phyloP scores from a whole-genome alignment of 2,888 invertebrate genomes.

The Peribatodes rhomboidaria region DNA sequence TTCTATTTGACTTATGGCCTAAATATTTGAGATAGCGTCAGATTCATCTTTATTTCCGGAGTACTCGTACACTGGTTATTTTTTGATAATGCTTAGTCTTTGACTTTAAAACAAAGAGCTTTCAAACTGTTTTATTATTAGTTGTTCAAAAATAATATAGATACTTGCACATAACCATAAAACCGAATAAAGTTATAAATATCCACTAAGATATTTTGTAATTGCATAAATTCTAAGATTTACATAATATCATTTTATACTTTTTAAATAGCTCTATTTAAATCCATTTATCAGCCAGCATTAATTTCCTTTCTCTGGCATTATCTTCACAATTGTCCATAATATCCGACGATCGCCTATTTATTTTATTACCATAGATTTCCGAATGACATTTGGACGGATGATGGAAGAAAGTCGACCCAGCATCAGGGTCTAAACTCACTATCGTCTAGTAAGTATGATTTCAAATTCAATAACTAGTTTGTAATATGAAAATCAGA shows the following conservation, averaged over 20 bases:
- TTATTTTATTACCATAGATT: constrained; percentile 37
- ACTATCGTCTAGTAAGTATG: not conserved
- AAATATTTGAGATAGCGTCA: too few relatives aligned
- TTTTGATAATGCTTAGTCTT: too few relatives aligned
- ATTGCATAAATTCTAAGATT: constrained; percentile 5
- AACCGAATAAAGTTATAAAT: not conserved
- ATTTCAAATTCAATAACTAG: not conserved
- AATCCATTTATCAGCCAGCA: constrained; percentile 18
- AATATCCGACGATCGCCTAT: constrained; percentile 27
- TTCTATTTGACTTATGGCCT: too few relatives aligned
- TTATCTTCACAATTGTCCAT: constrained; percentile 25
- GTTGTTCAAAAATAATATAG: too few relatives aligned
- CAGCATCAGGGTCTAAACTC: constrained; percentile 29
- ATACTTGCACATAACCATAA: not conserved
- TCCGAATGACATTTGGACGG: constrained; percentile 31
- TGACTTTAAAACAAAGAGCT: too few relatives aligned
- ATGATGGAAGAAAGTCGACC: constrained; percentile 50
- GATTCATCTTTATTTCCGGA: too few relatives aligned
- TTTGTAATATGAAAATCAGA: too few relatives aligned
- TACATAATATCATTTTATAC: constrained; percentile 15
- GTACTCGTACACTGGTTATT: too few relatives aligned
- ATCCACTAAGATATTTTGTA: constrained; percentile 1
- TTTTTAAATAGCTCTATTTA: constrained; percentile 13
- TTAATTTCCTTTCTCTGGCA: constrained; percentile 24
- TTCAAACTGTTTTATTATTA: too few relatives aligned